A percentile compares a stretch with the other conserved stretches of the same genome.
Evolutionary conservation across 2,888 invertebrate genomes (phyloP).

Genomic region (Gibbula magus): DNA sequence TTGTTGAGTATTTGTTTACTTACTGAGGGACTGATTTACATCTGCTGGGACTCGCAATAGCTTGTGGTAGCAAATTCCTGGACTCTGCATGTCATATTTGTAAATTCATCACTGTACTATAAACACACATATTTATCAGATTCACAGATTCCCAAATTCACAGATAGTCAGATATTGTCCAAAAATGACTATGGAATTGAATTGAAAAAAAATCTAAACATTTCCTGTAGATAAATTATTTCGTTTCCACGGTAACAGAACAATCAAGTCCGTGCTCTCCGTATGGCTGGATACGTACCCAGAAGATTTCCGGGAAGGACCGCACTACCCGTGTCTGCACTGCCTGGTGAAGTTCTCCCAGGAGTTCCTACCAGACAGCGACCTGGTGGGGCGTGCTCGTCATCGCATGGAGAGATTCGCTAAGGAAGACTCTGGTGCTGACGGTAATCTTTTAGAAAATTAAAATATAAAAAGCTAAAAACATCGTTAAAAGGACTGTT

Average conservation of each 20-base stretch:
- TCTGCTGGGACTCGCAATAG: too few relatives aligned
- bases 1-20: too few relatives aligned
- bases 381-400: conserved; percentile 84
- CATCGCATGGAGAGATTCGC: conserved; percentile 86
- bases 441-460: conserved; percentile 40
- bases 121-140: too few relatives aligned
- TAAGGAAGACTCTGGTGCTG: conserved; percentile 75
- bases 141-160: too few relatives aligned
- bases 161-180: too few relatives aligned
- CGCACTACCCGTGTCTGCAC: conserved; percentile 86
- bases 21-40: too few relatives aligned
- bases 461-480: not conserved
- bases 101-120: too few relatives aligned
- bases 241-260: conserved; percentile 57
- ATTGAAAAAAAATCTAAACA: too few relatives aligned
- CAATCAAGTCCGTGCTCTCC: conserved; percentile 80
- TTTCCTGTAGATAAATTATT: not conserved
- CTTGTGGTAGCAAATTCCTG: too few relatives aligned
- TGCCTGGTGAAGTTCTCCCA: conserved; percentile 90
- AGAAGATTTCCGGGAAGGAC: conserved; percentile 92
- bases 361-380: conserved; percentile 87
- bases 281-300: conserved; percentile 99
- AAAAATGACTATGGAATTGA: too few relatives aligned
- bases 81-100: too few relatives aligned
- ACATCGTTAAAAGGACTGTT: not conserved